Percentiles rank a stretch among this genome's conserved stretches.
Evolutionary conservation across 2,797 vertebrate genomes (phyloP).

Genomic region (Acridotheres tristis): DNA sequence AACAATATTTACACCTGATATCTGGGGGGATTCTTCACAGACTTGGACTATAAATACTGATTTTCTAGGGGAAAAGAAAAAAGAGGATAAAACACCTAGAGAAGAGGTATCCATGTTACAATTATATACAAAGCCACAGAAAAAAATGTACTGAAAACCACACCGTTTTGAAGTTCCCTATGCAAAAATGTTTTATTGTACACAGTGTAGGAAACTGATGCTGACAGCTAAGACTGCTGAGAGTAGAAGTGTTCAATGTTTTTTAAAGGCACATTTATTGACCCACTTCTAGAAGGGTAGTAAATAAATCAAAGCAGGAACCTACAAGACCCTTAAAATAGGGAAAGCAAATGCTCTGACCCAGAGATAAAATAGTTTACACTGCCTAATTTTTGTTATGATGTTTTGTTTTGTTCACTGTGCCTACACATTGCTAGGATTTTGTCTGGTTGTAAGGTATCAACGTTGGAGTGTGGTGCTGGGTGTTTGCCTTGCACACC

Average conservation of each 20-base stretch:
- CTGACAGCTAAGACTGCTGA: background rate
- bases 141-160: background rate
- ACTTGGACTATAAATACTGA: background rate
- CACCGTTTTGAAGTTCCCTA: background rate
- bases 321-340: background rate
- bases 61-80: background rate
- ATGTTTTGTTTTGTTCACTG: background rate
- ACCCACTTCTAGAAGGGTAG: background rate
- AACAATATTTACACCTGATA: background rate
- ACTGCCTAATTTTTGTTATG: background rate
- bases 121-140: background rate
- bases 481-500: background rate
- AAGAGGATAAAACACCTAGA: background rate
- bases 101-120: background rate
- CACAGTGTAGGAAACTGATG: background rate
- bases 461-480: background rate
- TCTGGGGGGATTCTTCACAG: background rate
- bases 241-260: background rate
- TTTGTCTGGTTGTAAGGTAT: background rate
- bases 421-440: background rate
- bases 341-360: background rate
- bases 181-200: constrained; percentile 1
- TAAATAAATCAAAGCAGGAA: background rate
- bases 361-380: background rate
- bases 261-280: background rate